Percentiles rank a stretch among this genome's conserved stretches.
These are phyloP conservation scores for Melanostigma gelatinosum DNA, from an alignment of 2,113 vertebrate species.

Conservation along the genomic window DNA sequence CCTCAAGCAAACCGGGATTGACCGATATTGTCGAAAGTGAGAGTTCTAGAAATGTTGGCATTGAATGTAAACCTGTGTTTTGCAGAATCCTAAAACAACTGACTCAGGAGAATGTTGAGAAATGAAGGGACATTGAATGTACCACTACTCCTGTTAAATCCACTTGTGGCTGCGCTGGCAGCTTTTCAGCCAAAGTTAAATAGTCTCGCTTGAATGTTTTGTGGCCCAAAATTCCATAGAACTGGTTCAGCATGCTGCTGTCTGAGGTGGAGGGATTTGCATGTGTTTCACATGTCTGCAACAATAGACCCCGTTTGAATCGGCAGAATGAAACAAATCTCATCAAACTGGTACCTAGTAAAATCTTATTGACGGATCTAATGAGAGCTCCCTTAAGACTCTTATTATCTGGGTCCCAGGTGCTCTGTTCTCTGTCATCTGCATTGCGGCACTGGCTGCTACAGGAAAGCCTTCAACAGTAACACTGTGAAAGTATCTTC, in stretches of 20 bases:
- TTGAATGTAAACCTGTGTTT: not conserved
- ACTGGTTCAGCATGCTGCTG: slow-evolving; percentile 1
- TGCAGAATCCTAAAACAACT: not conserved
- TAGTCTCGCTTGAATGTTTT: slow-evolving; percentile 1
- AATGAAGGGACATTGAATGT: not conserved
- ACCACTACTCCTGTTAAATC: slow-evolving; percentile 5
- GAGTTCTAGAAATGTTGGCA: not conserved
- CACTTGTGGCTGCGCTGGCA: slow-evolving; percentile 5
- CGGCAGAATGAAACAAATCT: slow-evolving; percentile 14
- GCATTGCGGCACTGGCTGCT: slow-evolving; percentile 2
- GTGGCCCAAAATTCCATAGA: not conserved
- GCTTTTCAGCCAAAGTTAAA: not conserved
- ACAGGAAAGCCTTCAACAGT: not conserved
- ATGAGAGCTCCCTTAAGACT: slow-evolving; percentile 37
- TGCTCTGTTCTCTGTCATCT: slow-evolving; percentile 28
- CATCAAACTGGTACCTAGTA: slow-evolving; percentile 50
- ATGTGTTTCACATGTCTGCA: slow-evolving; percentile 22
- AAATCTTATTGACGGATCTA: slow-evolving; percentile 47
- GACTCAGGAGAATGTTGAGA: not conserved
- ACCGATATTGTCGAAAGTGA: not conserved
- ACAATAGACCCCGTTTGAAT: slow-evolving; percentile 31
- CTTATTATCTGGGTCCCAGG: slow-evolving; percentile 46
- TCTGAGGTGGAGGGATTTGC: slow-evolving; percentile 11
- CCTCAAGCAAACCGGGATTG: not conserved
- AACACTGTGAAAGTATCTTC: not conserved